Base-by-base conservation (phyloP, 2,113 vertebrate genomes). In the Saccopteryx leptura region DNA sequence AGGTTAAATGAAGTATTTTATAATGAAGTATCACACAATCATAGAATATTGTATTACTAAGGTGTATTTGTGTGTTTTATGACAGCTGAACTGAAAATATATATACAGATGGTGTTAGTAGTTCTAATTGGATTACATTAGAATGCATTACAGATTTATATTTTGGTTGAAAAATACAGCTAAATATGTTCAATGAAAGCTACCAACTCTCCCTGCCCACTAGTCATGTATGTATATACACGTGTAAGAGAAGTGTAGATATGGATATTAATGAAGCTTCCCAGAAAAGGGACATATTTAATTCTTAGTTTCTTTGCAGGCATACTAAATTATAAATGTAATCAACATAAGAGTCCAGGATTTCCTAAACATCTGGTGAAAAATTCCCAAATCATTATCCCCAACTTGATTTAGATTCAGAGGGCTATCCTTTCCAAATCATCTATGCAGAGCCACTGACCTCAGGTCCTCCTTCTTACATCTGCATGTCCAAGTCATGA, bases 61-160 rank as follows among this genome's bases (percentile, higher is more conserved):
- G 28, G 2, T 74, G 7, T 95, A 76, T 96, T 94, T 96, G 65
- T 94, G 48, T 94, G 48, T 72, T 89, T 96, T 96, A 66, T 82
- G 68, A 92, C 71, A 96, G 83, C 96, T 87, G 75, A 90, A 94
- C 86, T 78, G 81, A 94, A 97, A 90, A 85, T 79, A 69, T 82
- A 86, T 89, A 93, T 95, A 81, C 94, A 97, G 92, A 93, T 95
- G 92, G 87, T 87, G 31, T 94, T 95, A 81, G 90, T 93, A 88
- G 26, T 90, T 97, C 65, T 96, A 93, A 96, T 85, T 95, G 95
- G 66, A 54, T 90, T 96, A 79, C 61, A 90, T 92, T 96, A 96
- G 85, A 95, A 96, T 97, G 80, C 58, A 74, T 54, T 96, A 48
- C 90, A 92, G 12, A 78, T 90, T 92, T 96, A 81, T 82, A 90